Conservation (phyloP, 2,113 vertebrate genomes). For the Rhagologus leucostigma region DNA sequence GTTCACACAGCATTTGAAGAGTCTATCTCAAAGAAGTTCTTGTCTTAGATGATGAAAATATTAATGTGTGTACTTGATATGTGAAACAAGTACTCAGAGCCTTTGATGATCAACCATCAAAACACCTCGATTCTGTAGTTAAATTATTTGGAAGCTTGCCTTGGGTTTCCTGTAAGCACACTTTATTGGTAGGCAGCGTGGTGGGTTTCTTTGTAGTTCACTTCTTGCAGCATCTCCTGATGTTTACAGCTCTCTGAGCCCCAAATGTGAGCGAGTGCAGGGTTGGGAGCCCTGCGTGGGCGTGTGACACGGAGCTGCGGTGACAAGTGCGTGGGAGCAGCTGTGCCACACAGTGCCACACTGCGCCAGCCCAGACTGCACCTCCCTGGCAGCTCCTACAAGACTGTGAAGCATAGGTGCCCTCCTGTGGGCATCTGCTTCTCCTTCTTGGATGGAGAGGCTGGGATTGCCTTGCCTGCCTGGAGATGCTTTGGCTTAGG, state of each 20-base stretch:
- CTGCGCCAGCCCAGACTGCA: not conserved
- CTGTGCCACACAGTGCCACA: accelerated
- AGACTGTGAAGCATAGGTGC: not conserved
- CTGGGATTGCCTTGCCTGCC: not conserved
- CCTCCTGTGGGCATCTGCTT: conserved; percentile 27
- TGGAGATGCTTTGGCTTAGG: not conserved
- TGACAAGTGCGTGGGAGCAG: not conserved
- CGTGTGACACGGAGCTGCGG: not conserved
- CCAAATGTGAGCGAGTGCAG: not conserved
- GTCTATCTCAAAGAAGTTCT: not conserved
- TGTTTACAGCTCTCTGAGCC: not conserved
- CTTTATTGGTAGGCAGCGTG: not conserved
- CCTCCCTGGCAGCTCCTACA: not conserved
- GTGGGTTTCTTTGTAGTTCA: not conserved
- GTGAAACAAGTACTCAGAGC: not conserved
- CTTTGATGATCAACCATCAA: not conserved
- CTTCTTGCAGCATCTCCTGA: not conserved
- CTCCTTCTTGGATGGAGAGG: not conserved
- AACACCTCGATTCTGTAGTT: not conserved
- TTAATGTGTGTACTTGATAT: not conserved
- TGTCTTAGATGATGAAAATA: not conserved
- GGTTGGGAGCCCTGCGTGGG: not conserved
- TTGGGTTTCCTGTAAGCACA: not conserved
- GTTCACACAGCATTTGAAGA: not conserved
- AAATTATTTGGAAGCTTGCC: not conserved